Evolutionary conservation across 2,113 vertebrate species (phyloP), one percentile per base, ranked within the genome.

Genomic region (Loxodonta africana): DNA sequence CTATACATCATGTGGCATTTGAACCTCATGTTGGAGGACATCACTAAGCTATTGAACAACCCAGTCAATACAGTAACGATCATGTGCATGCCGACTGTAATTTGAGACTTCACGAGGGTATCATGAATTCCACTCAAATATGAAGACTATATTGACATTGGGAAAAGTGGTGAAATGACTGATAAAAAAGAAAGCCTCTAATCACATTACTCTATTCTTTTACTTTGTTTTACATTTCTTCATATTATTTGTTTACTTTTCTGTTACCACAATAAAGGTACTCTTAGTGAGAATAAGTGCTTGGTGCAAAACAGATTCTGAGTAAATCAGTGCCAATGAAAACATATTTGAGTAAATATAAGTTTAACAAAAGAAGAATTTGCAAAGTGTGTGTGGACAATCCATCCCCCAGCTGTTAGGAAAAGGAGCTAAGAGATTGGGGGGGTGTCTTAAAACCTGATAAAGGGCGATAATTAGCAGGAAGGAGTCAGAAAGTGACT

Each of bases 1-100:
- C 21, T 28, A n/a, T 8, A 3, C 73, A 41, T 60, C 41, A 10
- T 48, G 21, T 10, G 6, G 28, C 78, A 30, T 12, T 8, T 76
- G 26, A 33, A 5, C 3, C 11, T 51, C 6, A 9, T 1, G 44
- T 1, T 78, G 17, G 51, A 84, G 26, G 53, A 65, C 5, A 67
- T 83, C 15, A 25, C 18, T 51, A 11, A 92, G 15, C 7, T 18
- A n/a, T 33, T 80, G 44, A 65, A 14, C 7, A 60, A 53, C 4
- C 8, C n/a, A 7, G 21, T 69, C 69, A 69, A 62, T 17, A 44
- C 0, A 8, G 6, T 17, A 1, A 20, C 10, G 8, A 33, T 21
- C 17, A 78, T 23, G 1, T 71, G 1, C 33, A 76, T 63, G 37
- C 2, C 0, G 57, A 9, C 33, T 25, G 63, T 33, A 33, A 21